Percentiles rank a stretch among this genome's conserved stretches.
These are phyloP conservation scores for Platichthys stellatus DNA, from an alignment of 2,113 vertebrate species.

Conservation along the genomic window DNA sequence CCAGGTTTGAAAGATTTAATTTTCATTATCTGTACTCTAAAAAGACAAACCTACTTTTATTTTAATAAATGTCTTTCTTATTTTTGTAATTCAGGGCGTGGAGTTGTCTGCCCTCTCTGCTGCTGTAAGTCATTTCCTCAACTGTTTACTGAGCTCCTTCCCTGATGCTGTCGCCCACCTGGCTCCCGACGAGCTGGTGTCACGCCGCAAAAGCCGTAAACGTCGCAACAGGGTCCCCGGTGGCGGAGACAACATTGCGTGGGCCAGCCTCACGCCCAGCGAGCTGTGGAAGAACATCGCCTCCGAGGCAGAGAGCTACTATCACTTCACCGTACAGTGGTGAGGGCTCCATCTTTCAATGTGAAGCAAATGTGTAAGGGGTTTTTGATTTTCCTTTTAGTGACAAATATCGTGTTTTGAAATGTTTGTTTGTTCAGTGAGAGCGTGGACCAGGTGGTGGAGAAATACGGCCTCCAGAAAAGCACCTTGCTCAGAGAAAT, in stretches of 20 bases:
- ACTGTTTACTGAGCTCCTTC: conserved; percentile 97
- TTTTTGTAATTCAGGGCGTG: conserved; percentile 84
- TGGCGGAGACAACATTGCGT: conserved; percentile 91
- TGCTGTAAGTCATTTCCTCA: conserved; percentile 97
- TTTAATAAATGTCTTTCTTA: background rate
- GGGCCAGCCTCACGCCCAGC: conserved; percentile 93
- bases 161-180: conserved; percentile 94
- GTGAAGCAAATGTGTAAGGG: background rate
- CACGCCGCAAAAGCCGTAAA: conserved; percentile 94
- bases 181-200: conserved; percentile 93
- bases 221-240: conserved; percentile 91
- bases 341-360: conserved; percentile 61
- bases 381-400: background rate
- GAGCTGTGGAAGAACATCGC: conserved; percentile 96
- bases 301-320: conserved; percentile 92
- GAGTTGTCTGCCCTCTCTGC: conserved; percentile 96
- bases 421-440: conserved; percentile 82
- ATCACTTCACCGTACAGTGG: conserved; percentile 91
- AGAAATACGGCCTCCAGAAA: conserved; percentile 94
- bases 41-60: background rate
- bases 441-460: conserved; percentile 93
- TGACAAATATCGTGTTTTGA: background rate
- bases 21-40: background rate
- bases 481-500: conserved; percentile 94
- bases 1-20: conserved; percentile 84